Evolutionary conservation across 2,113 vertebrate genomes (phyloP), one percentile per base, ranked within the genome.

Genomic region (Piprites chloris): DNA sequence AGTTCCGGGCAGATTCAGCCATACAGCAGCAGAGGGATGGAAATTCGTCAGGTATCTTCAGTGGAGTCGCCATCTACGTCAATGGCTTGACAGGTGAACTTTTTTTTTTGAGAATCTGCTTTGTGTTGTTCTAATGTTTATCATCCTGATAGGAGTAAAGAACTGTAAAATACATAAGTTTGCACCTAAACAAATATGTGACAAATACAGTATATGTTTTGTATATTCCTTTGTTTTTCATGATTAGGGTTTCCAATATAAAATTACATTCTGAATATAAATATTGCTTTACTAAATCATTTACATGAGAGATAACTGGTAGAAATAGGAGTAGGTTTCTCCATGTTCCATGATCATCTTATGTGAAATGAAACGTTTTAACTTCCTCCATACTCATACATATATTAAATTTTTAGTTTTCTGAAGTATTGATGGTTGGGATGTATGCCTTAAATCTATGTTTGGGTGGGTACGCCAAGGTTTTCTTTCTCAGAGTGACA

Each of bases 41-140:
- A 55, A 95, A 90, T 28, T 97, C 97, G 68, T 99, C 99, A 35
- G 96, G 93, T 61, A 99, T 99, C 96, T 99, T 99, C 84, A 98
- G 96, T 23, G 99, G 99, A 75, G 99, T 99, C 30, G 98, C 99
- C 74, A 99, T 99, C 98, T 99, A 99, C 90, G 99, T 99, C 94
- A 99, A 99, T 80, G 99, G 99, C 92, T 99, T 99, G 95, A 99
- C 99, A 98, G 99, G 99, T 99, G 97, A 97, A 96, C 66, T 72
- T 97, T 86, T 30, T 83, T 94, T 82, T 82, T 91, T 76, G 84
- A 62, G 85, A 26, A 56, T 86, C 21, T 71, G 7, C 65, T 67
- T n/a, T 63, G 24, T n/a, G 19, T 39, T 61, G 7, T 39, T 89
- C 13, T 81, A 33, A 6, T 41, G 6, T 84, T 76, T 83, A 19